Evolutionary conservation across 2,113 vertebrate genomes (phyloP), one percentile per base, ranked within the genome.

Genomic region (Oplegnathus fasciatus): DNA sequence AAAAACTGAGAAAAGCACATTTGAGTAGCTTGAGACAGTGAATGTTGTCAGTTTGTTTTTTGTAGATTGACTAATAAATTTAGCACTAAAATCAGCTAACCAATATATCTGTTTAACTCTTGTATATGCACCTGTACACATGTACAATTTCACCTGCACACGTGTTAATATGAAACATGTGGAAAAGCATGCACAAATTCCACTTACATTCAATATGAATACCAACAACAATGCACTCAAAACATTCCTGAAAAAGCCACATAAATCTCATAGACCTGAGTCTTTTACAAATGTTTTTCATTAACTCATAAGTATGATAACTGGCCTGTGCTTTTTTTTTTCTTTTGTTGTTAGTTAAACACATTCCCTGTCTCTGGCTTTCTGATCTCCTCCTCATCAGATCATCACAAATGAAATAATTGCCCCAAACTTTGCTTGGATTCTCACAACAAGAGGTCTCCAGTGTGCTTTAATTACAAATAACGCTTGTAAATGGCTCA

Each of bases 401-500:
- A 87, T 90, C 83, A 82, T 65, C 81, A 13, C 75, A 81, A 76
- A 85, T 83, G 46, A 86, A 89, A 82, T 87, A 86, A 90, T 83
- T 82, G 64, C 82, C 62, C 11, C 20, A 61, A 88, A 90, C 76
- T 85, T 92, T 80, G 75, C 80, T 82, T n/a, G 3, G 37, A 69
- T 69, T 84, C 57, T 84, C 75, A 57, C 77, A 85, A 85, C 88
- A 89, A 86, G 44, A 87, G 75, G 62, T 78, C 85, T 91, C 87
- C 78, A 48, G 71, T 87, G 83, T 80, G 78, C 77, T 88, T 89
- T 92, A 88, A 93, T 92, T 84, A 91, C 75, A 84, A 81, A 86
- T 75, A 81, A 78, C 54, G 64, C 67, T 89, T 84, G 88, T 86
- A 85, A 88, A 91, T 91, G 89, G 91, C 84, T 91, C 88, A 91